Base-by-base conservation (phyloP, 2,797 vertebrate species). In the Fratercula arctica region DNA sequence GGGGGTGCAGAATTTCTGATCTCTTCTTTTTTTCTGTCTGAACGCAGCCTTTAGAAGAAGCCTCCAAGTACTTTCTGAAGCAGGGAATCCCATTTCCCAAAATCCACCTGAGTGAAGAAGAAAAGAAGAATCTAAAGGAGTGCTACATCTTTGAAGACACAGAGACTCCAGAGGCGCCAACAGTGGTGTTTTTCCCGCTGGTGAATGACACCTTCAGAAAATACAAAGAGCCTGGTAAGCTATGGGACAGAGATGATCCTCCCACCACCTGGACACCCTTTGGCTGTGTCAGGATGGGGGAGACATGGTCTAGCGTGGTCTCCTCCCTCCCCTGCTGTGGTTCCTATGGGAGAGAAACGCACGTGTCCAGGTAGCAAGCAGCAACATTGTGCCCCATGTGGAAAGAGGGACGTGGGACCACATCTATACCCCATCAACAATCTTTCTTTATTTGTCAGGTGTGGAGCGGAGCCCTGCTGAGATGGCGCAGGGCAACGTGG, bases 151-250 rank as follows among this genome's bases (percentile, higher is more conserved):
- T 99, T 24, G 80, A 97, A 89, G 96, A 99, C 23, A 43, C 97
- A 35, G 96, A 98, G 1, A 97, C 89, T 61, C 96, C 97, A 3
- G 89, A 94, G 6, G 97, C 98, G 4, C 99, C 99, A 0, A 97
- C 95, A 1, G 98, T 99, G 82, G 63, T 98, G 64, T 98, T 99
- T 96, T 99, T 99, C 86, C 98, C 99, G 0, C 97, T 99, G 31
- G 98, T 98, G 96, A 99, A 98, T 35, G 91, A 97, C 88, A 98
- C 98, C 37, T 99, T 98, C 97, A 98, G 96, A 85, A 92, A 98
- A 67, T 99, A 98, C 96, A 98, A 98, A 95, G 96, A 96, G 17
- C 99, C 99, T 73, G 99, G 99, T 99, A 97, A 97, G 97, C 76
- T 1, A 0, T 43, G 25, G 75, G 28, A 5, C 20, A 26, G 24